Conservation (phyloP, 2,113 vertebrate species). For the Myotis lucifugus region DNA sequence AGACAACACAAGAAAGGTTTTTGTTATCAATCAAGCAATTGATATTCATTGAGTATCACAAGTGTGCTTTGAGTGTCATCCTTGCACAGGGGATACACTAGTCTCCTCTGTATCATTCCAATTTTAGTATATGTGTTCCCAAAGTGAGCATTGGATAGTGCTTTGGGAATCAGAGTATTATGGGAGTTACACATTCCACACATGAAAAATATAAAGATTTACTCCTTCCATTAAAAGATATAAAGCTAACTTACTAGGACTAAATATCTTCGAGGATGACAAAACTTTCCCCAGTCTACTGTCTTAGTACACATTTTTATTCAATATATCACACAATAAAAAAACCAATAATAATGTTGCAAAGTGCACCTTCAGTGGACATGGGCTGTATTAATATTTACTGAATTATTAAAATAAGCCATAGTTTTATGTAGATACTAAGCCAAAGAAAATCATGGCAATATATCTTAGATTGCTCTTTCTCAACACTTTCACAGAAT, state of each 20-base stretch:
- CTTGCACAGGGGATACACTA: not conserved
- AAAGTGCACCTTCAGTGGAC: not conserved
- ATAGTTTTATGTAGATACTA: not conserved
- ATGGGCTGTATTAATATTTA: constrained; percentile 14
- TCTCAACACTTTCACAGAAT: not conserved
- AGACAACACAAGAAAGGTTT: not conserved
- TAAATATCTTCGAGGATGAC: not conserved
- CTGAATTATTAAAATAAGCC: not conserved
- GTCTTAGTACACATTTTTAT: not conserved
- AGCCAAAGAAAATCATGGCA: not conserved
- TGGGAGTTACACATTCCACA: not conserved
- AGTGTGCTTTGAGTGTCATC: not conserved
- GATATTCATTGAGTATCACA: not conserved
- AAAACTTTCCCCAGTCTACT: not conserved
- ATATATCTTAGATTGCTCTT: not conserved
- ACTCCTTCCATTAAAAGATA: not conserved
- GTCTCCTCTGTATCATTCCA: not conserved
- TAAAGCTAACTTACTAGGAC: not conserved
- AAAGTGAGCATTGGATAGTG: not conserved
- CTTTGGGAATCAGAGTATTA: not conserved
- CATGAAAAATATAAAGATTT: not conserved
- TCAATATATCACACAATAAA: not conserved
- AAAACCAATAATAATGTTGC: not conserved
- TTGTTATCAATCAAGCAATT: not conserved
- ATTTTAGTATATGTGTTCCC: not conserved